These are phyloP conservation scores for Byasa hedistus DNA, from an alignment of 2,888 invertebrate genomes.

Conservation along the genomic window DNA sequence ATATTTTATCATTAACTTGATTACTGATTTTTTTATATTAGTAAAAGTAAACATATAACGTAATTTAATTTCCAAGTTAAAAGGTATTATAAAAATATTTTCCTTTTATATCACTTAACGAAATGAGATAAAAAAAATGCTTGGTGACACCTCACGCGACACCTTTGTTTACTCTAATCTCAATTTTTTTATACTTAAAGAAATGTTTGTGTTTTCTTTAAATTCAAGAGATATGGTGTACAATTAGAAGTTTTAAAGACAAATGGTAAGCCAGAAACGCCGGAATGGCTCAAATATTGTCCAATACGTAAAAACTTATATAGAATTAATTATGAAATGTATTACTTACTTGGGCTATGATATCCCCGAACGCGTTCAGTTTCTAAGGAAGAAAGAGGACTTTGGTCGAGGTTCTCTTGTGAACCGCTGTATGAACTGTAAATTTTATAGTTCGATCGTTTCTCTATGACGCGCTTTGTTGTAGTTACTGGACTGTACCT, in stretches of 20 bases:
- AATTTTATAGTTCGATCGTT: slow-evolving; percentile 72
- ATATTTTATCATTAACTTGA: too few relatives aligned
- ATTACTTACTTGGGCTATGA: slow-evolving; percentile 66
- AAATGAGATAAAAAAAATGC: background rate
- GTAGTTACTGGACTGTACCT: slow-evolving; percentile 71
- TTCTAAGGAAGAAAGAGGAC: slow-evolving; percentile 66
- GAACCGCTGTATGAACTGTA: slow-evolving; percentile 71
- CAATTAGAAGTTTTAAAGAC: too few relatives aligned
- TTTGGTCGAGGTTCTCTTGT: slow-evolving; percentile 69
- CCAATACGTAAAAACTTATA: too few relatives aligned
- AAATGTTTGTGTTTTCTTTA: background rate
- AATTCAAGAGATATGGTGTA: too few relatives aligned
- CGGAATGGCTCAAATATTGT: too few relatives aligned
- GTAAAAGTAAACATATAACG: background rate
- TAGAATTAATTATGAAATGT: background rate
- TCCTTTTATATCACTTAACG: background rate
- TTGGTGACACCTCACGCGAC: background rate
- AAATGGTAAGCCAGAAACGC: too few relatives aligned
- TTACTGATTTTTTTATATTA: too few relatives aligned
- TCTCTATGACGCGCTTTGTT: slow-evolving; percentile 69
- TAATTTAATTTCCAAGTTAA: background rate
- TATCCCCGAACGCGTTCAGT: slow-evolving; percentile 61
- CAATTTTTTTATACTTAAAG: background rate
- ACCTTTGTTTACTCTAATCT: too few relatives aligned
- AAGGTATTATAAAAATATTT: background rate